phyloP scores from a whole-genome alignment of 2,888 invertebrate genomes.

The Drosophila borealis region DNA sequence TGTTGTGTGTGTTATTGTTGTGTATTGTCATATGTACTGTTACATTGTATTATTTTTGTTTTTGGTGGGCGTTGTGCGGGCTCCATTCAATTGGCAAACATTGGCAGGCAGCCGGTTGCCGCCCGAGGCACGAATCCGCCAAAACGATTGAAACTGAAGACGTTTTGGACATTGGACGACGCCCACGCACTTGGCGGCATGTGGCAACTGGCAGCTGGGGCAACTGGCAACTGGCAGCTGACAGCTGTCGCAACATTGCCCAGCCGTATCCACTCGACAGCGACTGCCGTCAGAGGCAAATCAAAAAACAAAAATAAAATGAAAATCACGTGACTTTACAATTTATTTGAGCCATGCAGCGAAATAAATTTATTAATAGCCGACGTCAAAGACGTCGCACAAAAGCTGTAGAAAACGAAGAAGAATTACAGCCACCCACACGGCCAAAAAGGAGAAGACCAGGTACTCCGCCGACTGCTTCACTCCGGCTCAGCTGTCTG shows the following conservation, averaged over 20 bases:
- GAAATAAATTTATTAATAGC: slow-evolving; percentile 76
- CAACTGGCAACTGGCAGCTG: slow-evolving; percentile 52
- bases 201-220: slow-evolving; percentile 55
- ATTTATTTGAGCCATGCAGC: slow-evolving; percentile 74
- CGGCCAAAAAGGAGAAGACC: slow-evolving; percentile 18
- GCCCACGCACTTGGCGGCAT: slow-evolving; percentile 54
- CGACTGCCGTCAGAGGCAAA: slow-evolving; percentile 66
- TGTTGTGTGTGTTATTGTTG: slow-evolving; percentile 23
- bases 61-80: slow-evolving; percentile 55
- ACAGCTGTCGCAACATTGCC: slow-evolving; percentile 70
- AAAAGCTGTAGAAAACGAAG: slow-evolving; percentile 29
- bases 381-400: slow-evolving; percentile 49
- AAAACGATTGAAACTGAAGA: slow-evolving; percentile 69
- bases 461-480: slow-evolving; percentile 11
- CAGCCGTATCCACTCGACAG: slow-evolving; percentile 28
- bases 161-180: slow-evolving; percentile 62
- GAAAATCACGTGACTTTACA: slow-evolving; percentile 70
- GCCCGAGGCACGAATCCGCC: slow-evolving; percentile 44
- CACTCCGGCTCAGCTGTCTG: slow-evolving; percentile 17
- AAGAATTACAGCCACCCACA: slow-evolving; percentile 58
- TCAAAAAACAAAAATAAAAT: slow-evolving; percentile 43
- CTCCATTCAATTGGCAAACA: slow-evolving; percentile 67
- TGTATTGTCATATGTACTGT: slow-evolving; percentile 45
- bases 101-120: slow-evolving; percentile 42
- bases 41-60: slow-evolving; percentile 34